Conservation (phyloP, 2,113 vertebrate genomes). For the Talpa occidentalis region DNA sequence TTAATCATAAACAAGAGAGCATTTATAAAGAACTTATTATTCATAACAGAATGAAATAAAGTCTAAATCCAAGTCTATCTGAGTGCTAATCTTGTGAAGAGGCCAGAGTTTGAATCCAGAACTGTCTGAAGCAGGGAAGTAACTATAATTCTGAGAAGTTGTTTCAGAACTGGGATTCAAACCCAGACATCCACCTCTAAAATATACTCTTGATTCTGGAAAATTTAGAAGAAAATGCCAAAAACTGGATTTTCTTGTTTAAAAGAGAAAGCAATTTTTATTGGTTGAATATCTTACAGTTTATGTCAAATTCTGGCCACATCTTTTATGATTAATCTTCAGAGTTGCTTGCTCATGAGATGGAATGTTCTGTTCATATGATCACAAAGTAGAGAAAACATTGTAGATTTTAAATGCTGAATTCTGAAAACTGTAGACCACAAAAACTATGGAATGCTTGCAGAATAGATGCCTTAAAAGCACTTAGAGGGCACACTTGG, state of each 20-base stretch:
- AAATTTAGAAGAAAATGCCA: neutral
- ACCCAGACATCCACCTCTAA: neutral
- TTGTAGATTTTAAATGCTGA: neutral
- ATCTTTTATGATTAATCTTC: neutral
- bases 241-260: neutral
- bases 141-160: neutral
- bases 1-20: neutral
- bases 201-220: neutral
- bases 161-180: neutral
- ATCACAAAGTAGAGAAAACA: neutral
- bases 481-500: too few species aligned
- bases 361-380: neutral
- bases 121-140: neutral
- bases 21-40: neutral
- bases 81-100: neutral
- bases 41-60: slow-evolving; percentile 7
- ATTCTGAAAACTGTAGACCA: neutral
- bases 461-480: neutral
- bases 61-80: slow-evolving; percentile 15
- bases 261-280: neutral
- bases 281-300: neutral
- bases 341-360: neutral
- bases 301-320: neutral
- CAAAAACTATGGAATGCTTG: slow-evolving; percentile 10
- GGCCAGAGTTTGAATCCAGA: neutral